phyloP scores from a whole-genome alignment of 2,888 invertebrate genomes.

The Pachydiplax longipennis region DNA sequence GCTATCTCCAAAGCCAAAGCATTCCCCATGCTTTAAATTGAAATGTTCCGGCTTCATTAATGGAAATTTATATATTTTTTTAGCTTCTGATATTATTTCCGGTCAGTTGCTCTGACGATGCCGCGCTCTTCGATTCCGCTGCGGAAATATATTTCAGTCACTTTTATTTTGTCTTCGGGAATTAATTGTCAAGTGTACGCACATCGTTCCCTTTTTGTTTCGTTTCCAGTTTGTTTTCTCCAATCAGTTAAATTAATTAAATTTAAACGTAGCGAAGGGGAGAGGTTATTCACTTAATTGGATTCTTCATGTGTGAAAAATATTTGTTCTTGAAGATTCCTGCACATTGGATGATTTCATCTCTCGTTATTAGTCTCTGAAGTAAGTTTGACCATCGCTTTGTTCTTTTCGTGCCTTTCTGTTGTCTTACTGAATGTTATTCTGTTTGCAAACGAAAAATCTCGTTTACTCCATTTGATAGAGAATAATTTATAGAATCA shows the following conservation, averaged over 20 bases:
- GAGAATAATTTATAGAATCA: no score
- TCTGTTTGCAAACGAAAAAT: no score
- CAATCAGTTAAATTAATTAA: neutral
- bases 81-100: neutral
- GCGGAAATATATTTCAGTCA: neutral
- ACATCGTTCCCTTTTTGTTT: neutral
- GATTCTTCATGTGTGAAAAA: neutral
- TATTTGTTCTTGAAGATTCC: no score
- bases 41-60: neutral
- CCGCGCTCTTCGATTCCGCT: neutral
- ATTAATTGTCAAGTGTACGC: neutral
- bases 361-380: no score
- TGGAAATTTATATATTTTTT: neutral
- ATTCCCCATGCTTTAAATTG: neutral
- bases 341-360: no score
- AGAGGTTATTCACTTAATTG: neutral
- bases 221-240: neutral
- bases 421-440: no score
- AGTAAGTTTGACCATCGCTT: no score
- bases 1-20: neutral
- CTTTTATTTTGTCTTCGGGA: neutral
- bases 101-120: neutral
- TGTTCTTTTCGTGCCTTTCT: no score
- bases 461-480: no score
- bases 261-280: neutral